Base-by-base conservation (phyloP, 2,888 invertebrate genomes). In the Phortica magna region DNA sequence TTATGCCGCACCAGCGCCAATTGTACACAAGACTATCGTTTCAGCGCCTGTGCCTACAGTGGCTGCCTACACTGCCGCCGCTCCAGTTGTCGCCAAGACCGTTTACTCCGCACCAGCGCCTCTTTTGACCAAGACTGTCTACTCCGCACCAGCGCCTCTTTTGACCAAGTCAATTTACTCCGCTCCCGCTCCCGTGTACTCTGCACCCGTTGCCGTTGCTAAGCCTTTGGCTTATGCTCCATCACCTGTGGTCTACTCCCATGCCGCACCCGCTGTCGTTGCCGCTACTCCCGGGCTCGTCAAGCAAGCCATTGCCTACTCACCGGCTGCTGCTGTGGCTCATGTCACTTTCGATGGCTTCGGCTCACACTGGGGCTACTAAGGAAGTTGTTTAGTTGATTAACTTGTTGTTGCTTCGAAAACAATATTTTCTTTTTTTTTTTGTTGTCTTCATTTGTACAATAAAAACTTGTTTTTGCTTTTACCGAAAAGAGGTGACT, bases 311-410 rank as follows among this genome's bases (percentile, higher is more conserved):
- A 6, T 76, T 61, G 1, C 42, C 43, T 67, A 74, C 57, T 78
- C 57, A 22, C 88, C 89, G 2, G 85, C 89, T 41, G 77, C 83
- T 41, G 79, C 78, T 53, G 89, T 94, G 65, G 93, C 95, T 78
- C 94, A 95, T 89, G 93, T 94, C 74, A 91, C 93, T 84, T 95
- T 95, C 93, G 93, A 92, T 84, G 95, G 94, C 79, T 93, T 94
- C 77, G 94, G 94, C 82, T 93, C 94, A 83, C 93, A 93, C 85
- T 95, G 95, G 92, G 94, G 93, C 87, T 95, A 94, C 93, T 95
- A 94, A 94, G 39, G 39, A 61, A 7, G 14, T 2, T 0, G 14
- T 74, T 57, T 48, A 82, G 80, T 85, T 88, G 78, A 77, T 73
- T 41, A 41, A 78, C 78, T 80, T 64, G 19, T 84, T 86, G 85